A percentile compares a stretch with the other conserved stretches of the same genome.
Evolutionary conservation across 2,113 vertebrate species (phyloP).

Genomic region (Argyrosomus japonicus): DNA sequence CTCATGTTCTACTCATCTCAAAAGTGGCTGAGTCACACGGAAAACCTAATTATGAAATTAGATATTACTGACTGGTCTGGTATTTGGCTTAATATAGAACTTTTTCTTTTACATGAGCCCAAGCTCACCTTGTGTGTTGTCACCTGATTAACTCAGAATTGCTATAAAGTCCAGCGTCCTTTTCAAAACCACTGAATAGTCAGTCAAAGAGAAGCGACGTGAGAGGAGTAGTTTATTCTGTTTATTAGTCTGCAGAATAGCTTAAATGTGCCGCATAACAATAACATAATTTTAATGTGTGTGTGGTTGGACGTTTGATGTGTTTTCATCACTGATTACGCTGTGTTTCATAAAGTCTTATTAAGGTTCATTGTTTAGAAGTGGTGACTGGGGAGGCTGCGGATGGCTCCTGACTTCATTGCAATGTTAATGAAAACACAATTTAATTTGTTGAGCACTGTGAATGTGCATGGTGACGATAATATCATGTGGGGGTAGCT

Average conservation of each 20-base stretch:
- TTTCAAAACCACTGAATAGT: neutral
- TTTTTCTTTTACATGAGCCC: too few species aligned
- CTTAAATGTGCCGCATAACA: neutral
- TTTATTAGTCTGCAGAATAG: neutral
- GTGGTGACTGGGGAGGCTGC: neutral
- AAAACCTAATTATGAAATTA: too few species aligned
- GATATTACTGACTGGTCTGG: too few species aligned
- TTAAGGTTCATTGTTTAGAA: constrained; percentile 9
- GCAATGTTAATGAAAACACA: constrained; percentile 26
- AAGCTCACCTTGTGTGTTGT: neutral
- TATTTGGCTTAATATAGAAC: too few species aligned
- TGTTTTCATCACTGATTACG: neutral
- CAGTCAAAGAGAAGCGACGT: neutral
- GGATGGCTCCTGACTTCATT: constrained; percentile 6
- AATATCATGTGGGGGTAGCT: neutral
- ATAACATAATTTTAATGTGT: neutral
- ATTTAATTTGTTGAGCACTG: constrained; percentile 8
- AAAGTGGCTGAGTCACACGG: too few species aligned
- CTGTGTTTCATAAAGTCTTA: neutral
- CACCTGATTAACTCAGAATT: neutral
- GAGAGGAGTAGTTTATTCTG: too few species aligned
- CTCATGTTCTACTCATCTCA: too few species aligned
- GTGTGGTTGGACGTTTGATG: neutral
- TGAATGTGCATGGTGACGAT: neutral
- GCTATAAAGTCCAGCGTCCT: neutral